phyloP scores from a whole-genome alignment of 2,888 invertebrate genomes.

The Nephrotoma guestfalica region DNA sequence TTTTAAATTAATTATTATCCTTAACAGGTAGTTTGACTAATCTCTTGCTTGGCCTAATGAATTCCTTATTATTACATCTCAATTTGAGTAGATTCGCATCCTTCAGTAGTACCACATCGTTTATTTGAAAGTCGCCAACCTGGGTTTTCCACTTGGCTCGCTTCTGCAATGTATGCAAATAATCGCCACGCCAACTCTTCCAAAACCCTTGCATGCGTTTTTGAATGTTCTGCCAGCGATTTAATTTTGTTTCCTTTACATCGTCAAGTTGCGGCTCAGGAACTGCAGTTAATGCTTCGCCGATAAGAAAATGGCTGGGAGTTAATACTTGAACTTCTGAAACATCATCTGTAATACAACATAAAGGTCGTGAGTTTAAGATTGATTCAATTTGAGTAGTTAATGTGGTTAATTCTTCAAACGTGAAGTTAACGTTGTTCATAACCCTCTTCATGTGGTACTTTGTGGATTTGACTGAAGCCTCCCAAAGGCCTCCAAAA shows the following conservation, averaged over 20 bases:
- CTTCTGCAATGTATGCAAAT: neutral
- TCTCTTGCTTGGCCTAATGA: too few species aligned
- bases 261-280: neutral
- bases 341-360: too few species aligned
- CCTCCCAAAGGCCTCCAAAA: neutral
- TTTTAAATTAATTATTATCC: too few species aligned
- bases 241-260: neutral
- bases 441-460: neutral
- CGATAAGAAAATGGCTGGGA: neutral
- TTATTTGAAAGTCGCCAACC: neutral
- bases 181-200: neutral
- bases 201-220: neutral
- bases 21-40: too few species aligned
- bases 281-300: neutral
- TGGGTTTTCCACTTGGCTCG: neutral
- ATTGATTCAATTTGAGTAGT: neutral
- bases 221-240: neutral
- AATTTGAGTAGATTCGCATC: neutral
- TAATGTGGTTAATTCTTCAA: neutral
- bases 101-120: neutral
- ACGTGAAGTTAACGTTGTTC: neutral
- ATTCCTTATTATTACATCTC: neutral
- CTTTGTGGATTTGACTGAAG: neutral
- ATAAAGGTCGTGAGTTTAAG: neutral
- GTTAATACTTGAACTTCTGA: neutral